These are phyloP conservation scores for Falcaria lacertinaria DNA, from an alignment of 2,888 invertebrate species.

Conservation along the genomic window DNA sequence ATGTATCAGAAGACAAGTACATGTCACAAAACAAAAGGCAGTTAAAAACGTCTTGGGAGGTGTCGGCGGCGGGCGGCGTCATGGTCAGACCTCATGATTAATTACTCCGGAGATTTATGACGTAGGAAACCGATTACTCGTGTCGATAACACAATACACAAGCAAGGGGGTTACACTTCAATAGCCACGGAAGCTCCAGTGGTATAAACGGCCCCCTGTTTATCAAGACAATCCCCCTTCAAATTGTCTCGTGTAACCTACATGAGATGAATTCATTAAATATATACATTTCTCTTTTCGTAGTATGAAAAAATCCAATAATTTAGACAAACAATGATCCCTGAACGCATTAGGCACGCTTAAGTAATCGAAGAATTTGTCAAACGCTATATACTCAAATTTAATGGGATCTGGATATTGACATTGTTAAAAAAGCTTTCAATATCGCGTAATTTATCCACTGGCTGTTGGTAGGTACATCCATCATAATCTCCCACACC, in stretches of 20 bases:
- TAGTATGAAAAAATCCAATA: too few relatives aligned
- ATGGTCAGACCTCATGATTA: conserved; percentile 42
- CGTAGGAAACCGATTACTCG: conserved; percentile 36
- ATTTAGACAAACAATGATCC: too few relatives aligned
- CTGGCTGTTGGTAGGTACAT: conserved; percentile 3
- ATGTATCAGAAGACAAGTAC: neutral
- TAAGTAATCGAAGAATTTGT: too few relatives aligned
- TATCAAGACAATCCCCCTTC: too few relatives aligned
- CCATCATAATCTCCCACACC: conserved; percentile 12
- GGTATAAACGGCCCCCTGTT: neutral
- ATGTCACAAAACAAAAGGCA: conserved; percentile 11
- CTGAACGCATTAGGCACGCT: too few relatives aligned
- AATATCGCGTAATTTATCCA: neutral
- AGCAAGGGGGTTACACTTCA: conserved; percentile 6
- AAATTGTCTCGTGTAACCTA: neutral
- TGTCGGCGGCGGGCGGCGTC: conserved; percentile 22
- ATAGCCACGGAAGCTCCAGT: conserved; percentile 1
- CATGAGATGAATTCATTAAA: neutral
- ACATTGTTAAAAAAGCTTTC: conserved; percentile 4
- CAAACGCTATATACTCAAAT: too few relatives aligned
- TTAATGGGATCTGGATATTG: neutral
- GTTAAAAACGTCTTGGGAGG: conserved; percentile 19
- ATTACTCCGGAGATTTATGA: conserved; percentile 52
- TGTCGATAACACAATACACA: conserved; percentile 28
- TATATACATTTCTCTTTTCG: too few relatives aligned